Base-by-base conservation (phyloP, 2,888 invertebrate genomes). In the Caenorhabditis plicata region DNA sequence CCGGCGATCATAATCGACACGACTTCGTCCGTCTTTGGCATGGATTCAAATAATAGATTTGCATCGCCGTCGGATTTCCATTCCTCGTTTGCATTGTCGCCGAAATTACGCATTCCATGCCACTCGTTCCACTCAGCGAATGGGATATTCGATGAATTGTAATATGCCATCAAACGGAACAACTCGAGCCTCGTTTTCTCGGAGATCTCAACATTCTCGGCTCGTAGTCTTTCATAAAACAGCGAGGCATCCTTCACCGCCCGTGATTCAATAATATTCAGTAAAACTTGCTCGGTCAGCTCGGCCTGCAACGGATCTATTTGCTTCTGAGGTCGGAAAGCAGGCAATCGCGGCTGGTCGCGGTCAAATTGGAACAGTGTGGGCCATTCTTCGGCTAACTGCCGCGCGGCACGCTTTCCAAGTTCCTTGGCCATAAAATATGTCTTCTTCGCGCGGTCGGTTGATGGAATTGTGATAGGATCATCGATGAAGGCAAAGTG, bases 401-500 rank as follows among this genome's bases (percentile, higher is more conserved):
- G 71, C 29, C 74, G 73, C 11, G 78, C 78, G 7, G 78, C 73
- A 35, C 78, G 53, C 32, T 68, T 68, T 26, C 78, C 78, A 46
- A 75, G 61, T 44, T 78, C 78, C 75, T 75, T 73, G 2, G 74
- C 71, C 52, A 76, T 57, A 50, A 58, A 76, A 49, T 78, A 78
- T 13, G 51, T 60, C 25, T 53, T 51, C 50, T 71, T 75, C 4
- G 55, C 44, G 2, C 19, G 38, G 0, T 52, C 47, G 1, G 70
- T 71, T n/a, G 71, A 67, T 27, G 78, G 78, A 56, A 78, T 75
- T 11, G 64, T 77, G n/a, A 68, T 55, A 0, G 93, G 92, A 83
- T 94, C 94, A 85, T 94, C 93, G 75, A 90, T 89, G 81, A 88
- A 93, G 80, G 90, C 90, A 81, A 89, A 93, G 81, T 90, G 89